phyloP scores from a whole-genome alignment of 2,113 vertebrate genomes.

The Oenanthe melanoleuca region DNA sequence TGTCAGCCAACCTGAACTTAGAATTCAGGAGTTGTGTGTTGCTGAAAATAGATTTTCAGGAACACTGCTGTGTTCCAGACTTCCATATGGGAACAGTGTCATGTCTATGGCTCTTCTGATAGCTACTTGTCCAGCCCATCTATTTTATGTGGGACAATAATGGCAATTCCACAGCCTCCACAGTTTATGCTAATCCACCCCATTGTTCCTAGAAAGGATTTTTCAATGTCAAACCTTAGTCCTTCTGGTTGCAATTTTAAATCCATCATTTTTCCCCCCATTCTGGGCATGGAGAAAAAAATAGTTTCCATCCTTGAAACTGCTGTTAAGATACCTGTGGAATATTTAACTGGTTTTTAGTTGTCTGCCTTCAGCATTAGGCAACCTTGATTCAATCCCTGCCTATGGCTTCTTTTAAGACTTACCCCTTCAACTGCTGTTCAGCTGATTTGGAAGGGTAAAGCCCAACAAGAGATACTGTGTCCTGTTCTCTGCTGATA shows the following conservation, averaged over 20 bases:
- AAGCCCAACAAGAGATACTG: not conserved
- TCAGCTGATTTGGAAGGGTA: not conserved
- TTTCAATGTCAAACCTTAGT: not conserved
- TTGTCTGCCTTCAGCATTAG: not conserved
- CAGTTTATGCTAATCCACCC: not conserved
- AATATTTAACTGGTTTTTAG: not conserved
- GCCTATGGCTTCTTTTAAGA: not conserved
- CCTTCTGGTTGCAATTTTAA: not conserved
- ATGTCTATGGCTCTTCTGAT: not conserved
- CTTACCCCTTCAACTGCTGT: not conserved
- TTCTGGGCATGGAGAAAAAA: not conserved
- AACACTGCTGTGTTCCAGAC: not conserved
- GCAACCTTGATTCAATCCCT: not conserved
- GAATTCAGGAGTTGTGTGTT: not conserved
- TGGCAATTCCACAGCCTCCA: not conserved
- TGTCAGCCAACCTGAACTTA: not conserved
- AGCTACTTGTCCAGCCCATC: not conserved
- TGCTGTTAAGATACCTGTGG: not conserved
- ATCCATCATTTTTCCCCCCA: not conserved
- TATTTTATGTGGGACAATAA: not conserved
- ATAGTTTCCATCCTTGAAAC: not conserved
- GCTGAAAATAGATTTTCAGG: not conserved
- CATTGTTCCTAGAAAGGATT: not conserved
- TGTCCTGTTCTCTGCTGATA: not conserved
- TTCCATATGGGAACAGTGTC: accelerated